Conservation (phyloP, 2,888 invertebrate species). For the Carpatolechia fugitivella region DNA sequence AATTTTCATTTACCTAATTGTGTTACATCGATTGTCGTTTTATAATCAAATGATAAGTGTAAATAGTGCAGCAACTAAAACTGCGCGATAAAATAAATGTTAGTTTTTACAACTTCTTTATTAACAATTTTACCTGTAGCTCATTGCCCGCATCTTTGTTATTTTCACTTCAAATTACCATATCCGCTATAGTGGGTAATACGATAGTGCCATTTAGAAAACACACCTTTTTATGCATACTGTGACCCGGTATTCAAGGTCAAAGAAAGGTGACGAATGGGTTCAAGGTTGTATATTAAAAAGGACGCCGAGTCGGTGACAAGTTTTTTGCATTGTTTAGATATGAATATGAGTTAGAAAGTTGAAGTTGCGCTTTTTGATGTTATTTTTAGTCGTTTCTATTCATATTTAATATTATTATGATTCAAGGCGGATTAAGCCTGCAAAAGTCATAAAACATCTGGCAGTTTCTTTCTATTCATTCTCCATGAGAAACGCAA, state of each 20-base stretch:
- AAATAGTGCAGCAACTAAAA: too few species aligned
- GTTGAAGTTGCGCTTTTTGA: background rate
- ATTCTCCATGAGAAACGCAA: too few species aligned
- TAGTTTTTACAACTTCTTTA: too few species aligned
- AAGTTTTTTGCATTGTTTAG: background rate
- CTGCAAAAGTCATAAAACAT: too few species aligned
- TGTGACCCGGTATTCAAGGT: constrained; percentile 11
- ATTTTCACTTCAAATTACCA: constrained; percentile 13
- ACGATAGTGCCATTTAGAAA: constrained; percentile 12
- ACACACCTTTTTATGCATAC: constrained; percentile 5
- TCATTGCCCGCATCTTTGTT: background rate
- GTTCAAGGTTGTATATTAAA: constrained; percentile 16
- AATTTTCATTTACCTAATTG: too few species aligned
- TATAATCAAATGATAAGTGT: too few species aligned
- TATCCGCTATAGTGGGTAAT: constrained; percentile 9
- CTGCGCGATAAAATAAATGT: too few species aligned
- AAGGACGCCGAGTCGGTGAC: constrained; percentile 1
- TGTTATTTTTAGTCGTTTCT: background rate
- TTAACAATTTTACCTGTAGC: too few species aligned
- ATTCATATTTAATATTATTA: background rate
- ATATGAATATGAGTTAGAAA: background rate
- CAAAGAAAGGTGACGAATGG: constrained; percentile 9
- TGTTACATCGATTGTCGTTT: too few species aligned
- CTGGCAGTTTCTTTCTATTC: too few species aligned
- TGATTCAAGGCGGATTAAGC: background rate